Evolutionary conservation across 2,888 invertebrate species (phyloP), one percentile per base, ranked within the genome.

Genomic region (Sicus ferrugineus): DNA sequence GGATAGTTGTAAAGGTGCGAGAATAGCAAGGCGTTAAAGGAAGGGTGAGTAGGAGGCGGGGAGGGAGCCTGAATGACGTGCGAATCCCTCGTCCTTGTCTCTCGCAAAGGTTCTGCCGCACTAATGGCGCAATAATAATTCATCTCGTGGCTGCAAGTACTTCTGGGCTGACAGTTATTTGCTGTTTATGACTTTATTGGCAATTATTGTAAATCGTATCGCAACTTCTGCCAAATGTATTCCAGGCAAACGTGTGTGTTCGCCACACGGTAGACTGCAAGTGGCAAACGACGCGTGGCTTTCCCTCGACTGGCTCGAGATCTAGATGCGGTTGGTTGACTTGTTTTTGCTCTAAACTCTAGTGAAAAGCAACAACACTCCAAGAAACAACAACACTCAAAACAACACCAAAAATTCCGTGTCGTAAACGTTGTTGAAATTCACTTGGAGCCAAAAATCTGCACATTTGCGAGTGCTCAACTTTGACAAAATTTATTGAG

Each of bases 161-260:
- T 46, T 67, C 64, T 65, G 65, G n/a, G 46, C 42, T 72, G 71
- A 72, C 74, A 48, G 70, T 74, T 74, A 74, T 74, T 73, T 73
- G 71, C 71, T 71, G 74, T 74, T 74, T 74, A 74, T 72, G 73
- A 70, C 72, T 72, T 74, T 74, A 72, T 72, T 72, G 74, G 68
- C 74, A 72, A 74, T 74, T 74, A 74, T 70, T 71, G 70, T 71
- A 67, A 74, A 73, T 71, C 68, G 67, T 42, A 63, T 70, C 61
- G 68, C 62, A 67, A 72, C 52, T 69, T 69, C 67, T 70, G 34
- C 46, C 46, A 48, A 54, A 30, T 31, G 19, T 11, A n/a, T 54
- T 54, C 62, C 28, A 42, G 46, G 26, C 54, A 6, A 58, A 31
- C 46, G 67, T 46, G 67, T n/a, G n/a, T n/a, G 65, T 38, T 65